phyloP scores from a whole-genome alignment of 1,140 invertebrate species.

The Sycobia sp. region DNA sequence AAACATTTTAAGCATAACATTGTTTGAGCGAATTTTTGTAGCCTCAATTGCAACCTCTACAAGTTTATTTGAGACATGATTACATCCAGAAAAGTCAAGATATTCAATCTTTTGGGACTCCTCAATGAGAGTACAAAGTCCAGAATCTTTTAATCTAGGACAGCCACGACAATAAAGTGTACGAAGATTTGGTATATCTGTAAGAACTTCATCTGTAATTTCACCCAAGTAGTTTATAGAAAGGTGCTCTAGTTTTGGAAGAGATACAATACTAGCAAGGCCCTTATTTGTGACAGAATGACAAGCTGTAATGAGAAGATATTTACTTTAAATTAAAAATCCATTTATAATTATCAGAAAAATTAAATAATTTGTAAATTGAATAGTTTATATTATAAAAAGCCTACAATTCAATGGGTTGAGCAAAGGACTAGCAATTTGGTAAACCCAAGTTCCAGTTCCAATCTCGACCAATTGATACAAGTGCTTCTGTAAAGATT shows the following conservation, averaged over 20 bases:
- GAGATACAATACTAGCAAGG: constrained; percentile 35
- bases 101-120: constrained; percentile 39
- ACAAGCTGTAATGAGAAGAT: constrained; percentile 39
- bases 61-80: constrained; percentile 35
- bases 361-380: constrained; percentile 1
- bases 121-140: constrained; percentile 38
- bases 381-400: background rate
- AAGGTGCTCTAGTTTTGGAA: constrained; percentile 43
- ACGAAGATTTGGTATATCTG: constrained; percentile 37
- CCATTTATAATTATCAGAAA: background rate
- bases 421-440: no score
- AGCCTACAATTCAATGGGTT: background rate
- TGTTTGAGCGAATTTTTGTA: constrained; percentile 41
- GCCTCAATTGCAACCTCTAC: constrained; percentile 38
- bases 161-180: constrained; percentile 44
- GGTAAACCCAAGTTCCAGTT: no score
- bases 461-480: no score
- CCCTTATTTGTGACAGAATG: constrained; percentile 37
- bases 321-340: no score
- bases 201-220: constrained; percentile 38
- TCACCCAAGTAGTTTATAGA: constrained; percentile 38
- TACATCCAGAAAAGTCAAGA: constrained; percentile 45
- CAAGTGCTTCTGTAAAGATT: no score
- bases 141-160: constrained; percentile 34
- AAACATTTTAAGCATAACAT: constrained; percentile 44